Evolutionary conservation across 2,888 invertebrate genomes (phyloP).

Genomic region (Kryphioiulus occultus): DNA sequence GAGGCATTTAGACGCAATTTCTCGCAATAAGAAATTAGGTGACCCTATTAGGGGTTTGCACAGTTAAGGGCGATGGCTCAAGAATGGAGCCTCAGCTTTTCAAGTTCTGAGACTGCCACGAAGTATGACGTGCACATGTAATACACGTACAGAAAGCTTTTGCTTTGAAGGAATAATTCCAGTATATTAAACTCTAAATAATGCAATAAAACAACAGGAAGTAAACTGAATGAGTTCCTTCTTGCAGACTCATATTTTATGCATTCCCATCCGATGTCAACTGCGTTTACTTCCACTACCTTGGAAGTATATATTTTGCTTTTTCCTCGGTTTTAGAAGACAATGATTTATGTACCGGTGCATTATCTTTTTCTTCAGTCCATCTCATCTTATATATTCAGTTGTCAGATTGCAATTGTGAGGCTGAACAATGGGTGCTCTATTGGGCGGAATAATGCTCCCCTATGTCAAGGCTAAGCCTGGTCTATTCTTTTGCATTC

Average conservation of each 20-base stretch:
- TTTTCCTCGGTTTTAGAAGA: neutral
- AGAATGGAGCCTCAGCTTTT: neutral
- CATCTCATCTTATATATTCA: conserved; percentile 29
- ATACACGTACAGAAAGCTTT: neutral
- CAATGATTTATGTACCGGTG: neutral
- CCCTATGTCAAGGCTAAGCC: conserved; percentile 24
- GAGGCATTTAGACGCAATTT: conserved; percentile 4
- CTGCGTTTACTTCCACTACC: conserved; percentile 25
- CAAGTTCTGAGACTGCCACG: neutral
- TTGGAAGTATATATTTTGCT: neutral
- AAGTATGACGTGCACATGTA: neutral
- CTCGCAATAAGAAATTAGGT: conserved; percentile 31
- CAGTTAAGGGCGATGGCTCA: conserved; percentile 29
- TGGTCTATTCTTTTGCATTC: conserved; percentile 4
- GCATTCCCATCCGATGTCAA: neutral
- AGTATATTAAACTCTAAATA: conserved; percentile 10
- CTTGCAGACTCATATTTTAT: conserved; percentile 7
- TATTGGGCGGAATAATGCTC: conserved; percentile 4
- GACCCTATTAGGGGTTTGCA: neutral
- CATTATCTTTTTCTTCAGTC: conserved; percentile 15
- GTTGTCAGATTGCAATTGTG: conserved; percentile 43
- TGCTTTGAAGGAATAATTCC: neutral
- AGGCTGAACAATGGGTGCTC: conserved; percentile 42
- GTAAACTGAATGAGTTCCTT: neutral
- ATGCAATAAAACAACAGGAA: conserved; percentile 39